Evolutionary conservation across 2,888 invertebrate genomes (phyloP).

Genomic region (Mayetiola destructor): DNA sequence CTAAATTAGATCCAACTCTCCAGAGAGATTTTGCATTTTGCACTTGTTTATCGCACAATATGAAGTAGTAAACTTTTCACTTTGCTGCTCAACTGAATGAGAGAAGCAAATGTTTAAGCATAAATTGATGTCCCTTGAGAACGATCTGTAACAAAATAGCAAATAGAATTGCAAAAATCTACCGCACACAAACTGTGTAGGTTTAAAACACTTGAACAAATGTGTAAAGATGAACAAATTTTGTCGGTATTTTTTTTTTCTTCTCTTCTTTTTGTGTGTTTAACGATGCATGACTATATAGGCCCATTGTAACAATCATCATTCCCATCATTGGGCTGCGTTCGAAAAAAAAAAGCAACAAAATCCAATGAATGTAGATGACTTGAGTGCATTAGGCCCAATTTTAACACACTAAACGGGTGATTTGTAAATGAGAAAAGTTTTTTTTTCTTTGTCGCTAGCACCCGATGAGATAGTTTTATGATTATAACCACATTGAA

Average conservation of each 20-base stretch:
- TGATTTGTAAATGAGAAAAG: background rate
- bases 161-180: too few relatives aligned
- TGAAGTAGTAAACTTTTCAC: background rate
- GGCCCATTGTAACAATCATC: slow-evolving; percentile 4
- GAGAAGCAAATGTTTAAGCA: background rate
- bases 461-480: background rate
- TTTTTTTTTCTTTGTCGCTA: background rate
- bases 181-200: background rate
- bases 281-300: background rate
- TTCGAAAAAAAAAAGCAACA: too few relatives aligned
- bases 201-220: slow-evolving; percentile 10
- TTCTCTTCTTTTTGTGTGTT: too few relatives aligned
- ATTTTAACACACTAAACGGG: background rate
- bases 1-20: slow-evolving; percentile 20
- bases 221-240: background rate
- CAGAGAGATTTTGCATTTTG: slow-evolving; percentile 17
- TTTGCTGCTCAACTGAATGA: background rate
- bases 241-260: too few relatives aligned
- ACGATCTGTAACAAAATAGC: background rate
- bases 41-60: too few relatives aligned
- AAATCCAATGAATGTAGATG: too few relatives aligned
- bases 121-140: slow-evolving; percentile 2
- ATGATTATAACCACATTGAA: background rate
- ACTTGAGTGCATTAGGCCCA: background rate
- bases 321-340: background rate